Base-by-base conservation (phyloP, 2,113 vertebrate species). In the Spea bombifrons region DNA sequence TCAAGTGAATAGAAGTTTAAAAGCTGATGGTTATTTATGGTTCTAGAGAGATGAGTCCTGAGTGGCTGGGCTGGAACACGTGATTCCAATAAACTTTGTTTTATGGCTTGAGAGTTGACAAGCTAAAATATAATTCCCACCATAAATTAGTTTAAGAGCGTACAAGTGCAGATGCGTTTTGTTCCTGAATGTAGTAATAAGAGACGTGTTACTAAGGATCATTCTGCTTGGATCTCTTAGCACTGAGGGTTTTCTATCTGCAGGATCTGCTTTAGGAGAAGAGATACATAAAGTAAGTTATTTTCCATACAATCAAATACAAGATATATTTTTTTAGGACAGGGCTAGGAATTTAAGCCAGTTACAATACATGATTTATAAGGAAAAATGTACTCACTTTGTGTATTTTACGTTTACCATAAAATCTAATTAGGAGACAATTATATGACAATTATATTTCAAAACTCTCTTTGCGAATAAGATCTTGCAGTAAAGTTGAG, bases 51-150 rank as follows among this genome's bases (percentile, higher is more conserved):
- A 95, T 89, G 87, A 87, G 91, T 94, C 90, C 93, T 98, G 96
- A 98, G 92, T 99, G 97, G 97, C 96, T 97, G 94, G 85, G 90
- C 93, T 92, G 85, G 87, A 95, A 87, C 97, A 99, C 97, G 97
- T 99, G 97, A 99, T 91, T 93, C 96, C 97, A 99, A 99, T 99
- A 98, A 99, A 99, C 94, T 99, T 99, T 98, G 97, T 98, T 99
- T 99, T 99, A 98, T 99, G 96, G 93, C 95, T 94, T 89, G 93
- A 93, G 96, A 97, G 94, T 97, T 98, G 97, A 98, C 97, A 98
- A 98, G 97, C 95, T 96, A 98, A 99, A 99, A 99, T 98, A 98
- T 98, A 99, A 99, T 99, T 98, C 96, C 96, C 97, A 97, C 96
- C 97, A 97, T 99, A 95, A 97, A 99, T 98, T 96, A 97, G 92